Conservation (phyloP, 2,113 vertebrate genomes). For the Sylvia atricapilla region DNA sequence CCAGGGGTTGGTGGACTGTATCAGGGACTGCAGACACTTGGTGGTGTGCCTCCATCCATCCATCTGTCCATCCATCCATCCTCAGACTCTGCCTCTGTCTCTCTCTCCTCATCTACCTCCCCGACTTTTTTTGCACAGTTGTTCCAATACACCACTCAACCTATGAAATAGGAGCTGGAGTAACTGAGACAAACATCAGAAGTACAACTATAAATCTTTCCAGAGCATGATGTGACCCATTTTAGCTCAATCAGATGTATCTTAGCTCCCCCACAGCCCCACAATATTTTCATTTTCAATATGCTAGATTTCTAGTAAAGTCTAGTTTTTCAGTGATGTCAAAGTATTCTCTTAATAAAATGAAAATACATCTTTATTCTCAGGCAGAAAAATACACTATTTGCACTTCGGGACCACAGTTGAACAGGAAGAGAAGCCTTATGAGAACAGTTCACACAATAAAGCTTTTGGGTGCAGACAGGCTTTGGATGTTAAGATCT, state of each 20-base stretch:
- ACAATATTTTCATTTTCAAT: not conserved
- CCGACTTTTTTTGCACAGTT: not conserved
- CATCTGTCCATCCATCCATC: not conserved
- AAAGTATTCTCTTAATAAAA: not conserved
- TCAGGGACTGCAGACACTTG: not conserved
- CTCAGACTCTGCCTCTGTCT: not conserved
- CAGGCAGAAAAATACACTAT: not conserved
- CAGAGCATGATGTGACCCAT: not conserved
- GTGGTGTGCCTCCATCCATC: not conserved
- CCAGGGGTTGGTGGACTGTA: not conserved
- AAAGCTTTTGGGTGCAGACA: not conserved
- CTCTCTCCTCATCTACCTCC: not conserved
- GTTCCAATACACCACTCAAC: not conserved
- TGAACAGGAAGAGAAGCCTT: not conserved
- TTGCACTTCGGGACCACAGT: not conserved
- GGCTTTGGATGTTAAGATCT: not conserved
- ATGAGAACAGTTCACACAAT: not conserved
- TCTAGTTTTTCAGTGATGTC: not conserved
- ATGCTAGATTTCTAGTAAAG: not conserved
- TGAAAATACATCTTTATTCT: not conserved
- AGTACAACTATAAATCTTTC: not conserved
- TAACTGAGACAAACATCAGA: not conserved
- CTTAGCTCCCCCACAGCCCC: not conserved
- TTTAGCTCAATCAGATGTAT: not conserved
- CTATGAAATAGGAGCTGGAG: not conserved